Evolutionary conservation across 2,113 vertebrate genomes (phyloP), one percentile per base, ranked within the genome.

Genomic region (Clarias batrachus): DNA sequence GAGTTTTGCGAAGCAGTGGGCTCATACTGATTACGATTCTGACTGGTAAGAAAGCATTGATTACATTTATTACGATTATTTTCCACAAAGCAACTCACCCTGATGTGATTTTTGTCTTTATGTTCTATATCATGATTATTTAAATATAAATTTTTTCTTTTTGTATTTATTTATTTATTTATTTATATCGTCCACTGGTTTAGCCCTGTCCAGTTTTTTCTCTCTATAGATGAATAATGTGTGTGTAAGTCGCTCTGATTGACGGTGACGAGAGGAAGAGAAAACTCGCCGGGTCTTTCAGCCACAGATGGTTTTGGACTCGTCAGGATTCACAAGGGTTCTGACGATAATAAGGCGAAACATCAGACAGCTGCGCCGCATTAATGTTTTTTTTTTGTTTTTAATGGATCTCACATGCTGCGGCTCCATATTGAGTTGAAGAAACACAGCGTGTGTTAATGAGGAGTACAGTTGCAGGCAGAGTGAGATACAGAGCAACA

Each of bases 391-490:
- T 6, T 3, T 0, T 33, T 41, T 4, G 25, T 8, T 25, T 62
- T 62, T 62, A 83, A 83, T 71, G 66, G 52, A 59, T 83, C 41
- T 71, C 30, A 5, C 63, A 19, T 13, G 52, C 66, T 83, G 82
- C 12, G 70, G 52, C 83, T 84, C 57, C 16, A 54, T 65, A 85
- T 65, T 14, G 60, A 73, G 56, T 59, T 52, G 54, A 76, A 76
- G 56, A 68, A 41, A 62, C 70, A 0, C 56, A 57, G 68, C 33
- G 3, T 84, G 57, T 74, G 57, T 83, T 56, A 70, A 78, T 78
- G 59, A 65, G 57, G 25, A 77, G 59, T 25, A 52, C 71, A 54
- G 37, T 27, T 33, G 41, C 73, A 78, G 73, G 84, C 41, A 79
- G 62, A 66, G 63, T 66, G 25, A 68, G 60, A 30, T 66, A 63